Percentiles rank a stretch among this genome's conserved stretches.
Conservation (phyloP, 2,113 vertebrate species). For the Ciconia maguari region DNA sequence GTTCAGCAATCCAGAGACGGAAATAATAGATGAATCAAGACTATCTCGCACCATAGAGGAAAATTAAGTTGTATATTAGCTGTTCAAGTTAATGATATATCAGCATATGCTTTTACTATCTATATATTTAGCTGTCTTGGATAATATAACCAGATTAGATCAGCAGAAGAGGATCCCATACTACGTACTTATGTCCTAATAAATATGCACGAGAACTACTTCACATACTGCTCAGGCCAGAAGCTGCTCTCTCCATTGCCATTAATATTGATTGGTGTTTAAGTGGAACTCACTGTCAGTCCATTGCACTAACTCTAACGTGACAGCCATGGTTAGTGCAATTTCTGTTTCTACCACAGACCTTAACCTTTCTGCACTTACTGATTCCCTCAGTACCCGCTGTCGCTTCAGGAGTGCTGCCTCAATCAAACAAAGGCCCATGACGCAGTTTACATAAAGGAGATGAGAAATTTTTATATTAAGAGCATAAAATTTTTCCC, state of each 20-base stretch:
- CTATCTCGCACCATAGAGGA: neutral
- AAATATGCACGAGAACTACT: neutral
- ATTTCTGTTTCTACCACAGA: conserved; percentile 34
- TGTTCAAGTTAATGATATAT: neutral
- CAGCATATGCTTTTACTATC: neutral
- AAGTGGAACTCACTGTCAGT: conserved; percentile 21
- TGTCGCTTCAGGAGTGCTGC: neutral
- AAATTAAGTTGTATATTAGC: neutral
- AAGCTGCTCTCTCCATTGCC: conserved; percentile 31
- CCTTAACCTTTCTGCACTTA: neutral
- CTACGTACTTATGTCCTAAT: neutral
- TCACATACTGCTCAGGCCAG: neutral
- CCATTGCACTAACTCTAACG: conserved; percentile 4
- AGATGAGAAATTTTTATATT: neutral
- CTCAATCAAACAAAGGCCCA: neutral
- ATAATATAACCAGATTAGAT: neutral
- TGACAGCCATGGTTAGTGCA: conserved; percentile 6
- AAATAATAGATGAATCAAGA: neutral
- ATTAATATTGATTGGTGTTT: conserved; percentile 60
- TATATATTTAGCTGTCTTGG: neutral
- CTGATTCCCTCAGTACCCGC: neutral
- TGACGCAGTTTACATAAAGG: neutral
- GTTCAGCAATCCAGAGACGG: neutral
- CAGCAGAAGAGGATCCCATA: neutral
- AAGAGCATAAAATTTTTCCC: neutral